Evolutionary conservation across 2,888 invertebrate genomes (phyloP).

Genomic region (Sinhomidia bicolor): DNA sequence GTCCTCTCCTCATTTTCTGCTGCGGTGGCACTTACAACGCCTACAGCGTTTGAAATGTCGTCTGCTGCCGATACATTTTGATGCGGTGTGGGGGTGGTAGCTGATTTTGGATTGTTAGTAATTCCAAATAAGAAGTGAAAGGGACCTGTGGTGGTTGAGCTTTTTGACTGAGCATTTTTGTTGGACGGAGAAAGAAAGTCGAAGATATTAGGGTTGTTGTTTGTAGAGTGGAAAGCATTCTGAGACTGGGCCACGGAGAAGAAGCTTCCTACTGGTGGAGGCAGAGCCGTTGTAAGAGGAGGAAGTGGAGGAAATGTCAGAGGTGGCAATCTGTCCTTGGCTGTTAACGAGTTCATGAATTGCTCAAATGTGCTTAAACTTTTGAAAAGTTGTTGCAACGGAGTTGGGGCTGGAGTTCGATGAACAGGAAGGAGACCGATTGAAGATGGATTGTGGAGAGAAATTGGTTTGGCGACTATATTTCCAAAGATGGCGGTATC

Average conservation of each 20-base stretch:
- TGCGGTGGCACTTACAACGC: too few relatives aligned
- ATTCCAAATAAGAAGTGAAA: constrained; percentile 47
- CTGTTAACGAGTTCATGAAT: constrained; percentile 35
- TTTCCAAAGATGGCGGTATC: neutral
- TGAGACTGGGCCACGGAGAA: neutral
- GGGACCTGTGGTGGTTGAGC: neutral
- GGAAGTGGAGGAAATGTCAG: neutral
- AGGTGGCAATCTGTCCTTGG: neutral
- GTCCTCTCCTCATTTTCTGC: too few relatives aligned
- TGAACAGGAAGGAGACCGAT: neutral
- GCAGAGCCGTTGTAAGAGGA: neutral
- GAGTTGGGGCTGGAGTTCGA: neutral
- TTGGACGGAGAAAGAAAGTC: constrained; percentile 22
- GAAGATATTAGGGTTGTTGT: constrained; percentile 24
- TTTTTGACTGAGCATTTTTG: neutral
- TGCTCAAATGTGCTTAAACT: constrained; percentile 41
- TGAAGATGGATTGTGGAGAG: neutral
- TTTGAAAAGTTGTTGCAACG: neutral
- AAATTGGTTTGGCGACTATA: constrained; percentile 38
- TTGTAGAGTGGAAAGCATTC: neutral
- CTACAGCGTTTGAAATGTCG: neutral
- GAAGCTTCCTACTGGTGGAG: too few relatives aligned
- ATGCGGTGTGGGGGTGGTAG: neutral
- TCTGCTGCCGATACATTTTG: too few relatives aligned
- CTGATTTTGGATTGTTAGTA: neutral